Conservation (phyloP, 1,140 invertebrate genomes). For the Nylanderia fulva region DNA sequence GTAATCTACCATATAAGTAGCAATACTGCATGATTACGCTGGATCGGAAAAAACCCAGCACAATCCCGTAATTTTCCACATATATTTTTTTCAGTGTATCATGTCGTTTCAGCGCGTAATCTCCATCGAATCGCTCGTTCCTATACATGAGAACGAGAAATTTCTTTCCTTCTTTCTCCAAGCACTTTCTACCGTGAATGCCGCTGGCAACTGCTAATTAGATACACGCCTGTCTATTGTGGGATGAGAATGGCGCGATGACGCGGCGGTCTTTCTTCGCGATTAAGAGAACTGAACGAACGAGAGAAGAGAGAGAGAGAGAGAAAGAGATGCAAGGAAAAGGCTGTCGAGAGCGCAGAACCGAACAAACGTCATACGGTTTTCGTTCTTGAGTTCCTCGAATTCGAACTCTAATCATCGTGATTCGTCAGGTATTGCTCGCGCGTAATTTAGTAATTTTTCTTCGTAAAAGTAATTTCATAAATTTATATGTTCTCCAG, state of each 20-base stretch:
- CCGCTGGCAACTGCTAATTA: constrained; percentile 67
- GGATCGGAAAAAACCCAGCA: too few species aligned
- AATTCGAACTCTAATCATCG: neutral
- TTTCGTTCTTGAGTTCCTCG: neutral
- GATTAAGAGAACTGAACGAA: constrained; percentile 3
- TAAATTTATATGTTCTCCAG: too few species aligned
- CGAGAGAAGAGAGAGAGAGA: neutral
- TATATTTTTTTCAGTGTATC: too few species aligned
- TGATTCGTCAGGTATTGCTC: neutral
- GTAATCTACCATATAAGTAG: too few species aligned
- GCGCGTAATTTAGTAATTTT: neutral
- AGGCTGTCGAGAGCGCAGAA: neutral
- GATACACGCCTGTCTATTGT: constrained; percentile 68
- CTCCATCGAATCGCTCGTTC: constrained; percentile 43
- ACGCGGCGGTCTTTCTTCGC: constrained; percentile 54
- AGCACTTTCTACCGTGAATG: constrained; percentile 33
- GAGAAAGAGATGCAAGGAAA: constrained; percentile 8
- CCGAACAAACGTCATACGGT: neutral
- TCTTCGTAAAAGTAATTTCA: neutral
- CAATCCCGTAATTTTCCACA: too few species aligned
- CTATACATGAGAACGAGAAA: neutral
- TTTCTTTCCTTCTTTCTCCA: neutral
- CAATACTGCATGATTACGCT: too few species aligned
- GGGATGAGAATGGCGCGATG: constrained; percentile 60
- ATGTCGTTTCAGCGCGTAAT: constrained; percentile 43